Base-by-base conservation (phyloP, 2,888 invertebrate genomes). In the Lithophane socia region DNA sequence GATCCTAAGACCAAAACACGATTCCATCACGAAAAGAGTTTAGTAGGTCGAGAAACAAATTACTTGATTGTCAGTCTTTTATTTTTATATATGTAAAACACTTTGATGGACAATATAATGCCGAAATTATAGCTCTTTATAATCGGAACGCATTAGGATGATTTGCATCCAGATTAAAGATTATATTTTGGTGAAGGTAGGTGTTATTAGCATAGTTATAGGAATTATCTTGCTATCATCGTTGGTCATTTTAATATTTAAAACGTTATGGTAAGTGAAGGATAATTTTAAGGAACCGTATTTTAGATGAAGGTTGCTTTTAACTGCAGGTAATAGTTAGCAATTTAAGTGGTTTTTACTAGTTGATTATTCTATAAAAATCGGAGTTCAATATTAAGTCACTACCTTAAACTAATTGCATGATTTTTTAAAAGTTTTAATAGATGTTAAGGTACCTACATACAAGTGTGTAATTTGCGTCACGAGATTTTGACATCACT, bases 91-190 rank as follows among this genome's bases (percentile, higher is more conserved):
- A 96, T 96, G 95, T 96, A 94, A 96, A 96, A 96, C 95, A 95
- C 94, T 94, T 94, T 96, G 96, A 96, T 95, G 96, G 96, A 96
- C 96, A 96, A 95, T 96, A 96, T 96, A 96, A 96, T 96, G 94
- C 91, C 94, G 92, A 96, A 96, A 96, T 96, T 96, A 96, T 95
- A 96, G 95, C 94, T 95, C 92, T 94, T 95, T 94, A 95, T 96
- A 95, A 96, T 95, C 95, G 95, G 94, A 95, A 95, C 95, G 95
- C 94, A 96, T 96, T 96, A 96, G 95, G 93, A 95, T 95, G 96
- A 96, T 96, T 96, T 95, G 96, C 96, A 96, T 96, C 93, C 95
- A 96, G 95, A 96, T 96, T 96, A 96, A 96, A 96, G 94, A 96
- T 96, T 96, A 96, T 96, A 95, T 96, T 96, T 96, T 95, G 94